Conservation (phyloP, 2,888 invertebrate species). For the Tipula unca region DNA sequence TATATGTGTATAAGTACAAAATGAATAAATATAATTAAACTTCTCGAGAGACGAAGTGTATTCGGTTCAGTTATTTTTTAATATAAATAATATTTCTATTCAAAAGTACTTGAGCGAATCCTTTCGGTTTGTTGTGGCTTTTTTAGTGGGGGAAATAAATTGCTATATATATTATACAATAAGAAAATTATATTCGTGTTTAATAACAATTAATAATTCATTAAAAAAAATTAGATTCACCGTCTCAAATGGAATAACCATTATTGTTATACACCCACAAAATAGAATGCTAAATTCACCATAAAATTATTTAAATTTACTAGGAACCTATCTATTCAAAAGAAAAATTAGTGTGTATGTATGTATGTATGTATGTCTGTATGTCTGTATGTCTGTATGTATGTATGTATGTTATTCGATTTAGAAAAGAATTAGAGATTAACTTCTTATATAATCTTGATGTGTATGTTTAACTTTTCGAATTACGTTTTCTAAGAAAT, state of each 20-base stretch:
- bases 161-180: not conserved
- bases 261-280: not conserved
- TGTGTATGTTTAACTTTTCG: not conserved
- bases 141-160: not conserved
- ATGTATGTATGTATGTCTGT: not conserved
- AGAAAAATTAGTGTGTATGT: not conserved
- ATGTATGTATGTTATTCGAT: not conserved
- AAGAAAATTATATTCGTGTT: not conserved
- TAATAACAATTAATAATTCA: not conserved
- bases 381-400: not conserved
- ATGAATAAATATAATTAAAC: not conserved
- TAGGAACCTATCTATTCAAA: not conserved
- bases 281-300: not conserved
- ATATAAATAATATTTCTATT: not conserved
- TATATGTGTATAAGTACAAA: not conserved
- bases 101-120: not conserved
- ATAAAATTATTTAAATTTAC: not conserved
- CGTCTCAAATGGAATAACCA: not conserved
- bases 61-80: not conserved
- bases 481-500: not conserved
- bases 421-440: not conserved
- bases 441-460: not conserved
- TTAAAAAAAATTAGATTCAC: not conserved
- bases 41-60: not conserved
- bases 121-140: not conserved